Conservation (phyloP, 2,113 vertebrate species). For the Ciconia maguari region DNA sequence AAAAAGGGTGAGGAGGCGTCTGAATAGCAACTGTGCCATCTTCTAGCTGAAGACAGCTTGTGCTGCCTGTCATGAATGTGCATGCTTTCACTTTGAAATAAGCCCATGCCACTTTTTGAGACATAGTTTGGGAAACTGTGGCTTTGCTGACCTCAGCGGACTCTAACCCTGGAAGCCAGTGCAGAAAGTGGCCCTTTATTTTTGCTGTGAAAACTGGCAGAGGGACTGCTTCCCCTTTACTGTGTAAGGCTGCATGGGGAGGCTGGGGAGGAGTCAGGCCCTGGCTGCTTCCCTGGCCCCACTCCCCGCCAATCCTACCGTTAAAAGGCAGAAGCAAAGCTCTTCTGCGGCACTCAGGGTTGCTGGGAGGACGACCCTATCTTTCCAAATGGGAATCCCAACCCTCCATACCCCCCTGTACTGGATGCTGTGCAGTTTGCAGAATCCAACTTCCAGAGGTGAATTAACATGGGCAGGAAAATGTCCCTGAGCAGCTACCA, state of each 20-base stretch:
- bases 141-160: neutral
- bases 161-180: neutral
- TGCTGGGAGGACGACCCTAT: neutral
- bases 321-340: neutral
- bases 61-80: neutral
- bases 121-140: neutral
- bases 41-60: neutral
- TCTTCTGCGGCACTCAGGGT: neutral
- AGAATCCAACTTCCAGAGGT: neutral
- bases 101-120: neutral
- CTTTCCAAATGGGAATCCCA: neutral
- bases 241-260: neutral
- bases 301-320: neutral
- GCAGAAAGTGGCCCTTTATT: neutral
- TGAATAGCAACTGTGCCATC: neutral
- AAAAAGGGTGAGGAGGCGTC: neutral
- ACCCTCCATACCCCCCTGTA: neutral
- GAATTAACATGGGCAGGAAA: neutral
- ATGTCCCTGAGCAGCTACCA: neutral
- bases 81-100: neutral
- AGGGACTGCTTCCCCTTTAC: neutral
- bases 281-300: neutral
- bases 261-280: neutral
- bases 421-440: neutral
- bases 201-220: neutral